phyloP scores from a whole-genome alignment of 2,888 invertebrate species.

The Leucoma salicis region DNA sequence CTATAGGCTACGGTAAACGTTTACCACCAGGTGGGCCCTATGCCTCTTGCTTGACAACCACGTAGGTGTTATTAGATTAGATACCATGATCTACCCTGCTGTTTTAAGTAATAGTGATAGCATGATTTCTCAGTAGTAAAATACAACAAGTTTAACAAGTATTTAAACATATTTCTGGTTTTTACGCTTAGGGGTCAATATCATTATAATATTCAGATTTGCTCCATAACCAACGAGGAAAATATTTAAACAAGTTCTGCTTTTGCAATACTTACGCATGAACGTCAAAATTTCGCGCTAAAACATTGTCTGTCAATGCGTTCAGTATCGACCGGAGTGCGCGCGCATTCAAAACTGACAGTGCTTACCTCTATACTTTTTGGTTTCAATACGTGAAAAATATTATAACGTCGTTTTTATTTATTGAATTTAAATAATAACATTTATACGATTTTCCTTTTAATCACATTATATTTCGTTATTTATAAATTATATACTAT shows the following conservation, averaged over 20 bases:
- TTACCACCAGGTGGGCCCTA: no score
- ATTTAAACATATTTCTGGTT: neutral
- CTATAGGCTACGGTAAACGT: no score
- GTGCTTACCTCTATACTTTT: constrained; percentile 8
- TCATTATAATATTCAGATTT: neutral
- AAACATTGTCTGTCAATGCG: neutral
- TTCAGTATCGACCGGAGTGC: constrained; percentile 60
- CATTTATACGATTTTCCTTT: constrained; percentile 14
- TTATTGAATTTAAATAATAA: constrained; percentile 24
- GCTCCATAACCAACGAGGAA: neutral
- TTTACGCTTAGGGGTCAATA: neutral
- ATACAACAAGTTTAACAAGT: no score
- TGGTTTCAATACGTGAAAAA: constrained; percentile 53
- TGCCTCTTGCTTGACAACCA: no score
- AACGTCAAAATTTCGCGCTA: constrained; percentile 19
- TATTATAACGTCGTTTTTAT: constrained; percentile 43
- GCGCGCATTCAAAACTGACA: constrained; percentile 61
- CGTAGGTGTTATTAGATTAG: no score
- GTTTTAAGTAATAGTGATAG: no score
- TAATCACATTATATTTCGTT: neutral
- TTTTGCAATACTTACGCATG: neutral
- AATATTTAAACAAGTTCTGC: neutral
- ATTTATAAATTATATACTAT: neutral
- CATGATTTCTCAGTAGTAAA: no score
- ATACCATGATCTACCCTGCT: no score